Evolutionary conservation across 2,113 vertebrate genomes (phyloP).

Genomic region (Pontoporia blainvillei): DNA sequence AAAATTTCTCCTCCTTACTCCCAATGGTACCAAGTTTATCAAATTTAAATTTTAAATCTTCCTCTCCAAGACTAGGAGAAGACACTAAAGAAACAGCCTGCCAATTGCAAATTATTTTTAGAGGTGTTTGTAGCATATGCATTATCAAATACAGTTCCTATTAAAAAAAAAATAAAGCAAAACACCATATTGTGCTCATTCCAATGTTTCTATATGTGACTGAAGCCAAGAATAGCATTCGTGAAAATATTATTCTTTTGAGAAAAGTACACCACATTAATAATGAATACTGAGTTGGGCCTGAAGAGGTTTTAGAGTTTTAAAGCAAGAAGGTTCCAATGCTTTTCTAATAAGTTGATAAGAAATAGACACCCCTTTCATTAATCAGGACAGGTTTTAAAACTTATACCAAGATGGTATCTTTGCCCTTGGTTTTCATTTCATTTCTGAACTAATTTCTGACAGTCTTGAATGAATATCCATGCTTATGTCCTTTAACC

Average conservation of each 20-base stretch:
- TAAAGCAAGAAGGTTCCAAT: not conserved
- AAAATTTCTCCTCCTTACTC: not conserved
- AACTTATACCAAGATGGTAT: not conserved
- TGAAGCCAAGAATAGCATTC: not conserved
- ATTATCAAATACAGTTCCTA: conserved; percentile 35
- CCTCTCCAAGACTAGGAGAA: not conserved
- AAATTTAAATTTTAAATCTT: conserved; percentile 46
- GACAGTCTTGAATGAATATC: not conserved
- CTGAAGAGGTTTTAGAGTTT: conserved; percentile 14
- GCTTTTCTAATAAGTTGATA: conserved; percentile 10
- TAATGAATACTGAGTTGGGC: not conserved
- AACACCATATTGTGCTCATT: not conserved
- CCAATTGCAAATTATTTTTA: conserved; percentile 16
- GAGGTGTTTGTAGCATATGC: not conserved
- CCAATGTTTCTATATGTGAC: not conserved
- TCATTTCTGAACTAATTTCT: not conserved
- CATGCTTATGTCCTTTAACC: not conserved
- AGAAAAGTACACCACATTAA: not conserved
- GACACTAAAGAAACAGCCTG: not conserved
- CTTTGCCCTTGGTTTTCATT: not conserved
- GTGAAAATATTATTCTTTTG: conserved; percentile 9
- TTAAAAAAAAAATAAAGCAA: not conserved
- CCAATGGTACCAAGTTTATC: not conserved
- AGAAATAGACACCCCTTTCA: not conserved
- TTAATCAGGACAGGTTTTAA: not conserved